phyloP scores from a whole-genome alignment of 1,140 invertebrate species.

The Trialeurodes vaporariorum region DNA sequence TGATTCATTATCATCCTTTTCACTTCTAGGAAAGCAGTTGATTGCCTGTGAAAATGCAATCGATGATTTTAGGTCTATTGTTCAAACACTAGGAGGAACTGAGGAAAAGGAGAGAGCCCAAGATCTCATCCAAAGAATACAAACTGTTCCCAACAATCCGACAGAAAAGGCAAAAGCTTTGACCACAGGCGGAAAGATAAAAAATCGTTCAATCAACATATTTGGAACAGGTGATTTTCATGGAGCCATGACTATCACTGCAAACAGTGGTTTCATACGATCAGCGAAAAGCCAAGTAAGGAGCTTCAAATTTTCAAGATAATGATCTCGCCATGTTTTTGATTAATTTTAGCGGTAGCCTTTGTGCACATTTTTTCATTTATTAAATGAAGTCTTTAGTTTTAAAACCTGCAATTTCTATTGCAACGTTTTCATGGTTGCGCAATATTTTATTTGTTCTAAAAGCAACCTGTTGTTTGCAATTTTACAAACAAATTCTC shows the following conservation, averaged over 20 bases:
- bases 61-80: slow-evolving; percentile 2
- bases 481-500: no score
- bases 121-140: neutral
- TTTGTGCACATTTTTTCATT: no score
- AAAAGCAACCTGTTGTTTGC: no score
- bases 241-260: neutral
- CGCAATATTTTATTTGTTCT: no score
- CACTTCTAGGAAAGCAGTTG: neutral
- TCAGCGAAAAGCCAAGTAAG: neutral
- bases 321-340: no score
- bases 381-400: no score
- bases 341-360: no score
- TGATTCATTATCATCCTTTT: no score
- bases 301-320: no score
- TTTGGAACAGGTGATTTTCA: slow-evolving; percentile 2
- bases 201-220: neutral
- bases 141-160: neutral
- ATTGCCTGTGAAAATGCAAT: neutral
- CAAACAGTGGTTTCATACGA: slow-evolving; percentile 2
- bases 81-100: neutral
- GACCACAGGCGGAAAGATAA: neutral
- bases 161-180: neutral
- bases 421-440: no score
- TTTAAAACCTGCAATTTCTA: no score
- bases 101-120: neutral